phyloP scores from a whole-genome alignment of 2,888 invertebrate species.

The Stenurella melanura region DNA sequence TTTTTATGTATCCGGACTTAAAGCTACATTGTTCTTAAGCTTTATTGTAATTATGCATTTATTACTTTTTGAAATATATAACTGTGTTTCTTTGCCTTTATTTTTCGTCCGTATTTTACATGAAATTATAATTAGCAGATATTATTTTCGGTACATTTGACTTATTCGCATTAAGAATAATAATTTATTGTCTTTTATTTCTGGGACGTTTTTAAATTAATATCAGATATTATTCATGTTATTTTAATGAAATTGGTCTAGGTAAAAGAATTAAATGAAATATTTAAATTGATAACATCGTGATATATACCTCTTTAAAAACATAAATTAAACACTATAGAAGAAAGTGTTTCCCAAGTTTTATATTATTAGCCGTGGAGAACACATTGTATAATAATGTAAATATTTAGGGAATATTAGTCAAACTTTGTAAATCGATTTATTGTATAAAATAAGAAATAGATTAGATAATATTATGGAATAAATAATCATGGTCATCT shows the following conservation, averaged over 20 bases:
- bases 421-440: no score
- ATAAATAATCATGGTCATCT: no score
- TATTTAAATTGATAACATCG: no score
- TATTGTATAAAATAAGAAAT: no score
- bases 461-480: no score
- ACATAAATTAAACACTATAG: no score
- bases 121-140: slow-evolving; percentile 47
- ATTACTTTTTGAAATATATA: slow-evolving; percentile 33
- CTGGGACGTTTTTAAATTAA: not conserved
- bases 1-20: slow-evolving; percentile 52
- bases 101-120: slow-evolving; percentile 40
- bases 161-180: slow-evolving; percentile 36
- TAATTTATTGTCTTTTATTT: slow-evolving; percentile 21
- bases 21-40: slow-evolving; percentile 31
- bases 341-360: no score
- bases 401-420: no score
- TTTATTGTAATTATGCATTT: slow-evolving; percentile 39
- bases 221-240: not conserved
- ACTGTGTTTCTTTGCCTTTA: slow-evolving; percentile 39
- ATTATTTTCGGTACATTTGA: slow-evolving; percentile 51
- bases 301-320: no score
- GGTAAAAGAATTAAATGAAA: not conserved
- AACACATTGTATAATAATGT: no score
- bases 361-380: no score
- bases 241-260: not conserved